Conservation (phyloP, 2,113 vertebrate genomes). For the Leiothrix lutea region DNA sequence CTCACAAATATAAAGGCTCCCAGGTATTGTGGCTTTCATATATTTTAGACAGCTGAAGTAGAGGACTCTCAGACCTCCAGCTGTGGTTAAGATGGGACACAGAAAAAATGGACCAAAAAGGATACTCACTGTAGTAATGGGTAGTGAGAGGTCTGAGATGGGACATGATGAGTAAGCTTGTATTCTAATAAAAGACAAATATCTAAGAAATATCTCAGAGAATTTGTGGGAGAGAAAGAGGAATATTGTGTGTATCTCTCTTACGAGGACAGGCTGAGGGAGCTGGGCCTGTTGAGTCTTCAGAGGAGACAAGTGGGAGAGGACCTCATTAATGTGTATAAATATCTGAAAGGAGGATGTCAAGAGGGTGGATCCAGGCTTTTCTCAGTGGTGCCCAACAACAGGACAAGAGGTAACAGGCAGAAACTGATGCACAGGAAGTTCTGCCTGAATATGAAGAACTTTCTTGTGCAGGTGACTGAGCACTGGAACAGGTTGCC, state of each 20-base stretch:
- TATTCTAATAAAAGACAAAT: not conserved
- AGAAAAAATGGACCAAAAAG: not conserved
- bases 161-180: not conserved
- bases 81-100: no score
- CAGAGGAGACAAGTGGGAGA: not conserved
- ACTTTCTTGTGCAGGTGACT: not conserved
- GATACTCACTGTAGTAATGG: not conserved
- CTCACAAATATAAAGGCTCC: not conserved
- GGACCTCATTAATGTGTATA: not conserved
- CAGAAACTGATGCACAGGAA: not conserved
- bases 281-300: not conserved
- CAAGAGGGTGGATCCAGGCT: not conserved
- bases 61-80: not conserved
- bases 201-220: not conserved
- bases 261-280: not conserved
- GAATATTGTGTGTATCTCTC: not conserved
- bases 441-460: not conserved
- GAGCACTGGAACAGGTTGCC: not conserved
- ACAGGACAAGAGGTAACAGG: accelerated
- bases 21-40: accelerated
- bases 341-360: not conserved
- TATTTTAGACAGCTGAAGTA: not conserved
- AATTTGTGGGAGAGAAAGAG: not conserved
- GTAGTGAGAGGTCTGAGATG: not conserved
- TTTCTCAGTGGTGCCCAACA: not conserved